Evolutionary conservation across 2,888 invertebrate genomes (phyloP), one percentile per base, ranked within the genome.

Genomic region (Cantharis lateralis): DNA sequence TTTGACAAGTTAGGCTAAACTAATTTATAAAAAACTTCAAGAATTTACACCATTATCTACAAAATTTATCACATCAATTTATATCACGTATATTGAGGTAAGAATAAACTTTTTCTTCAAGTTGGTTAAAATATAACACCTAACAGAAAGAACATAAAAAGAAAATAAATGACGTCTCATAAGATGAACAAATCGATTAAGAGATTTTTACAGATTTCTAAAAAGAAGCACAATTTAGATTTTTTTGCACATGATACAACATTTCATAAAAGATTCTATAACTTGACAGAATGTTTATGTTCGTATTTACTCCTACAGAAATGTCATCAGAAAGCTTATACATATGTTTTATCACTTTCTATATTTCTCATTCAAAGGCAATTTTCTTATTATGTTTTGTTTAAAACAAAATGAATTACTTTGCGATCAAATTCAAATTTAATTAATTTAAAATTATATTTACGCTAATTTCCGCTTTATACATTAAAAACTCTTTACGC

Each of bases 201-300:
- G 68, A 76, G 72, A 76, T 76, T 76, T 75, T 76, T 72, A 71
- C 26, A 68, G 62, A 68, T 61, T 76, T 72, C 63, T 26, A 28
- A 20, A 24, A 32, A 66, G 71, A 68, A 66, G 70, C 61, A 61
- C 74, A 64, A 28, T 74, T 15, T 71, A 71, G 75, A 70, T 75
- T 70, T 63, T 70, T 70, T 71, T 71, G 66, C 13, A 62, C 70
- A 48, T 64, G 62, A 63, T 63, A 24, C 48, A 62, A 63, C 28
- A 70, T 70, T 70, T 69, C 69, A 26, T 32, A 74, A 61, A 66
- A 24, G 70, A 63, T 70, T 74, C 71, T 26, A 24, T 61, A 64
- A 72, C 15, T 76, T 76, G 72, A 76, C 73, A 64, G 66, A 71
- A 76, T 63, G 72, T 77, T 77, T 77, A 74, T 74, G 32, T 74